These are phyloP conservation scores for Schlechtendalia chinensis DNA, from an alignment of 1,140 invertebrate species.

Conservation along the genomic window DNA sequence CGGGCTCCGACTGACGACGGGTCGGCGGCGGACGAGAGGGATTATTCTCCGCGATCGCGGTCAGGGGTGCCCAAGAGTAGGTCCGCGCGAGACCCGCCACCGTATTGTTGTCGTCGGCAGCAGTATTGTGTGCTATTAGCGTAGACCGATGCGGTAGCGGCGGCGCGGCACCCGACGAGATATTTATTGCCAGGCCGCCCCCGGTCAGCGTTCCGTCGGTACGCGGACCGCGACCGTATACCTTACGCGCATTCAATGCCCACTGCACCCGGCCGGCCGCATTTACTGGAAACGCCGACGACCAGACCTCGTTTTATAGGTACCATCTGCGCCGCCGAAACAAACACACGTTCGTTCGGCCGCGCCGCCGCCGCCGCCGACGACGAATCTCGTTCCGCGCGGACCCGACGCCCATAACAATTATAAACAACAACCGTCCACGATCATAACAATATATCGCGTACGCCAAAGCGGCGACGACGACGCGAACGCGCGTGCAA, in stretches of 20 bases:
- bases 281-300: slow-evolving; percentile 25
- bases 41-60: slow-evolving; percentile 36
- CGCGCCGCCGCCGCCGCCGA: not conserved
- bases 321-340: slow-evolving; percentile 13
- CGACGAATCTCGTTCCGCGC: not conserved
- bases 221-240: no score
- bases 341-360: not conserved
- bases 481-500: not conserved
- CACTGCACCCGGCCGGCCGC: no score
- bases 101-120: no score
- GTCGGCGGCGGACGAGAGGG: not conserved
- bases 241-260: no score
- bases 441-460: no score
- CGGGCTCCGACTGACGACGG: not conserved
- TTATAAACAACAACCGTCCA: no score
- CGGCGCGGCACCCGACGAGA: slow-evolving; percentile 40
- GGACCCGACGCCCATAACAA: no score
- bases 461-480: no score
- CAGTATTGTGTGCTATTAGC: no score
- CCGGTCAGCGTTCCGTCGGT: not conserved
- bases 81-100: not conserved
- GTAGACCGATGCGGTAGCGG: no score
- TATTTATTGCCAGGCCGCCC: slow-evolving; percentile 34
- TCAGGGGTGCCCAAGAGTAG: slow-evolving; percentile 20
- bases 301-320: not conserved